These are phyloP conservation scores for Alosa alosa DNA, from an alignment of 2,113 vertebrate species.

Conservation along the genomic window DNA sequence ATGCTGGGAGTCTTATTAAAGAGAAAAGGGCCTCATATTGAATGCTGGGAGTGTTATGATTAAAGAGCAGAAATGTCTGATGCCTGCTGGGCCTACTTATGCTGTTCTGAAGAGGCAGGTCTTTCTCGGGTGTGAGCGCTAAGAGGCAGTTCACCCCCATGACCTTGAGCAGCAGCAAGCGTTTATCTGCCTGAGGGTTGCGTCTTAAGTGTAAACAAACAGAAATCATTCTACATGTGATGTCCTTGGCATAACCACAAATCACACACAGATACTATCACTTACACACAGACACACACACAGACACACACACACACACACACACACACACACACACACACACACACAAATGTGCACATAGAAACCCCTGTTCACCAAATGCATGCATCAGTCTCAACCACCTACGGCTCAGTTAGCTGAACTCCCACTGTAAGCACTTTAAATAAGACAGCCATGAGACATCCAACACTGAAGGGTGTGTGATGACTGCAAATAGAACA, in stretches of 20 bases:
- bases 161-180: not conserved
- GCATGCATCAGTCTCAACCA: not conserved
- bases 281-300: not conserved
- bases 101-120: not conserved
- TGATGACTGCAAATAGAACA: slow-evolving; percentile 1
- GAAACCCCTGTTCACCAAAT: not conserved
- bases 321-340: not conserved
- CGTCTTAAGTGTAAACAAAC: not conserved
- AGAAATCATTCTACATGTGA: not conserved
- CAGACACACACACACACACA: not conserved
- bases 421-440: not conserved
- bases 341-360: not conserved
- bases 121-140: not conserved
- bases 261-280: not conserved
- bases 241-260: not conserved
- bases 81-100: not conserved
- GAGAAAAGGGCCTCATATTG: not conserved
- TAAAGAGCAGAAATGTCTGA: not conserved
- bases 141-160: not conserved
- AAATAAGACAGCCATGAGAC: not conserved
- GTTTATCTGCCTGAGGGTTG: not conserved
- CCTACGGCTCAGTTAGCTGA: not conserved
- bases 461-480: not conserved
- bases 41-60: not conserved
- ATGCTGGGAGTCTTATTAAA: not conserved